Evolutionary conservation across 1,140 invertebrate genomes (phyloP).

Genomic region (Drosophila pectinifera): DNA sequence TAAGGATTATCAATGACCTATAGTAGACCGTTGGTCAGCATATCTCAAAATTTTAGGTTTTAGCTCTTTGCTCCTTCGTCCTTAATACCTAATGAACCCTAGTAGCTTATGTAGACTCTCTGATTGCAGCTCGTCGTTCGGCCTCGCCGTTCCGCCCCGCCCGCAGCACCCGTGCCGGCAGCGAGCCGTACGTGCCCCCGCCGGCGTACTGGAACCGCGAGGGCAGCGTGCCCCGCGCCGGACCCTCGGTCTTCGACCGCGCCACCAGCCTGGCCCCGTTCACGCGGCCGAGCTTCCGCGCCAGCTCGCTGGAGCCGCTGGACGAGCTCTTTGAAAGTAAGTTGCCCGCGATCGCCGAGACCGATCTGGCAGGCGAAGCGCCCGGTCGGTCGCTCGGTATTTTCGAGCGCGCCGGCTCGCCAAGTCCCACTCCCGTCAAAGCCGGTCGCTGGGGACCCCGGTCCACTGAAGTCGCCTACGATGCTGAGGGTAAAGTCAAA

Average conservation of each 20-base stretch:
- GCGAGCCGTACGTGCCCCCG: conserved; percentile 79
- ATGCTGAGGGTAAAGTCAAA: conserved; percentile 88
- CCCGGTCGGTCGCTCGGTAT: conserved; percentile 80
- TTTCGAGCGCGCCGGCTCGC: conserved; percentile 86
- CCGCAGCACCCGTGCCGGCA: conserved; percentile 69
- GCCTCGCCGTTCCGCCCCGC: conserved; percentile 71
- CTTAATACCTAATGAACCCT: no score
- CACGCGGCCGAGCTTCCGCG: conserved; percentile 82
- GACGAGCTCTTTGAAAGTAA: conserved; percentile 87
- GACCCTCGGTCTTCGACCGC: conserved; percentile 79
- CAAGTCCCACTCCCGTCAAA: conserved; percentile 89
- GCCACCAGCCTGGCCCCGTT: conserved; percentile 82
- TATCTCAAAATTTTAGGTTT: no score
- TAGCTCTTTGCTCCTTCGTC: no score
- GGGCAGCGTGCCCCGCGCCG: conserved; percentile 72
- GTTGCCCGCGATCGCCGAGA: conserved; percentile 76
- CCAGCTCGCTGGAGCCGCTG: conserved; percentile 83
- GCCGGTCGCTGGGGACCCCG: conserved; percentile 88
- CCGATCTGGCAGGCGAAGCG: conserved; percentile 51
- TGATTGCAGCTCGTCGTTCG: conserved; percentile 73
- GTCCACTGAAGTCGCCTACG: conserved; percentile 88
- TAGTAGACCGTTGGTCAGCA: no score
- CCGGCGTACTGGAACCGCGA: conserved; percentile 75
- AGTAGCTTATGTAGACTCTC: no score
- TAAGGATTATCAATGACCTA: no score